Base-by-base conservation (phyloP, 2,113 vertebrate species). In the Hydropotes inermis region DNA sequence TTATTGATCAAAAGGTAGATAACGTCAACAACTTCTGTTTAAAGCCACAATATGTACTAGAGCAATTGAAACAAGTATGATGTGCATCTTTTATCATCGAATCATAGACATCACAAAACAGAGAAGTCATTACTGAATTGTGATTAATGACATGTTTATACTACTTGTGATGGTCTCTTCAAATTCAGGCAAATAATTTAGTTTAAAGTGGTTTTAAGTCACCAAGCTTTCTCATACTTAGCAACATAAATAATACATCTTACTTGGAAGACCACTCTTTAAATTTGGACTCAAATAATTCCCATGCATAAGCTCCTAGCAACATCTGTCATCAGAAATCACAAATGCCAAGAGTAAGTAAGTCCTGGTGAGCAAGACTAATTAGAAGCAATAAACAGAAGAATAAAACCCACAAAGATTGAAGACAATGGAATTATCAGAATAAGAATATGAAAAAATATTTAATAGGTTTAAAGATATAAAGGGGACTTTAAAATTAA, bases 351-450 rank as follows among this genome's bases (percentile, higher is more conserved):
- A 45, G 55, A 87, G 27, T 78, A 58, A 84, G 33, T 36, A 45
- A 27, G 58, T 25, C 14, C 23, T 7, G 4, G 1, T 28, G 50
- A 47, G n/a, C 25, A 47, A 6, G 28, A 39, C 10, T 84, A 55
- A 74, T 39, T 57, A 84, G 50, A 91, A 95, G 28, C 15, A 50
- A 61, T n/a, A 93, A 60, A 28, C 7, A 50, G n/a, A 81, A 70
- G 45, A 33, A 78, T 36, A 36, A 36, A 78, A 57, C 1, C 33
- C 16, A 70, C 19, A 27, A 76, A 52, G 43, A 89, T 1, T 21
- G 5, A 93, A 84, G 28, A 36, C 0, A 30, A n/a, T 58, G 3
- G 39, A 81, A 39, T 70, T 30, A 67, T 36, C 28, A 33, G 17
- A 79, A 27, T 67, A 6, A 45, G 39, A 54, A 52, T 36, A 84